Evolutionary conservation across 2,113 vertebrate genomes (phyloP).

Genomic region (Tetrao urogallus): DNA sequence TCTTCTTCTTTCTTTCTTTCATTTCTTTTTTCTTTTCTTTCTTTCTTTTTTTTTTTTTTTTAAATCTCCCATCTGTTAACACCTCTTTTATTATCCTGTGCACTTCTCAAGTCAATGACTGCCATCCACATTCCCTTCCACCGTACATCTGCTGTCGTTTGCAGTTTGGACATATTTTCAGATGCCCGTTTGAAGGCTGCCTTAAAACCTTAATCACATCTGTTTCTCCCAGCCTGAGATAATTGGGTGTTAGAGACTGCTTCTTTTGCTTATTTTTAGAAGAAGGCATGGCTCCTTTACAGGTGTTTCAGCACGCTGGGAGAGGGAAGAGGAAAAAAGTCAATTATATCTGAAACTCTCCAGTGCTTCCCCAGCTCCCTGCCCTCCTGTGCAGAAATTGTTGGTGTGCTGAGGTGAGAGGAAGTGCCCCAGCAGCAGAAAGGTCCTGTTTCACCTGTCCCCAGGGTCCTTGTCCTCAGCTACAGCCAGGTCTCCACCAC

Average conservation of each 20-base stretch:
- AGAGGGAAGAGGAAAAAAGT: neutral
- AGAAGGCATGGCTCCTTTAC: neutral
- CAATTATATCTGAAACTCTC: neutral
- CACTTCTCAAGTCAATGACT: neutral
- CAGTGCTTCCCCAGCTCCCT: neutral
- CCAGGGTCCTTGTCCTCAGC: neutral
- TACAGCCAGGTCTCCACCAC: neutral
- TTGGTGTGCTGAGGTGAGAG: neutral
- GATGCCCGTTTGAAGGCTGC: neutral
- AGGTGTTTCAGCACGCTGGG: neutral
- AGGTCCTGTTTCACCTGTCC: neutral
- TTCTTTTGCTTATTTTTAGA: conserved; percentile 36
- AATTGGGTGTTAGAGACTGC: conserved; percentile 18
- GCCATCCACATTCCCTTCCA: neutral
- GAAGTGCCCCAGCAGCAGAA: neutral
- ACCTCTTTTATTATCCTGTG: neutral
- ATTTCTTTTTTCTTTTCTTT: too few species aligned
- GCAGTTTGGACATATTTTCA: neutral
- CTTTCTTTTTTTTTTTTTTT: neutral
- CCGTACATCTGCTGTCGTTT: neutral
- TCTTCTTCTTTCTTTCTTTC: neutral
- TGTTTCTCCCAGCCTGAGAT: neutral
- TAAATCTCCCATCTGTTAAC: neutral
- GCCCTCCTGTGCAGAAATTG: neutral
- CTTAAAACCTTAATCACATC: conserved; percentile 31